Percentiles rank a stretch among this genome's conserved stretches.
phyloP scores from a whole-genome alignment of 2,888 invertebrate species.

The Stenurella melanura region DNA sequence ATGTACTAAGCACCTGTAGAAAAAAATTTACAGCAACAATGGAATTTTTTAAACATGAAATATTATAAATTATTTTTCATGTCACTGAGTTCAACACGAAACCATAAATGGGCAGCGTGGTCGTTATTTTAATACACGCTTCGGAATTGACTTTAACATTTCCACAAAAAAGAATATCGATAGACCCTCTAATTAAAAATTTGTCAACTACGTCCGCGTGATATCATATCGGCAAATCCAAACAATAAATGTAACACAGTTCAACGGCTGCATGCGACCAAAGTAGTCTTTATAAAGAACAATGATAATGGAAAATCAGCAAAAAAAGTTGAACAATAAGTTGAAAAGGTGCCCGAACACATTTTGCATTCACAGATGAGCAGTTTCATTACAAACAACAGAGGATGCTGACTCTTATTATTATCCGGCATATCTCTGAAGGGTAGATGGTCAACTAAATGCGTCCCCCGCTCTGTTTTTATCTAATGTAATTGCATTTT shows the following conservation, averaged over 20 bases:
- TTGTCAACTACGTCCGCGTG: not conserved
- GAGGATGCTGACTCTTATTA: slow-evolving; percentile 13
- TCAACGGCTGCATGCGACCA: not conserved
- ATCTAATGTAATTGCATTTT: slow-evolving; percentile 60
- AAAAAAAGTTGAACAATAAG: slow-evolving; percentile 21
- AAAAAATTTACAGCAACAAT: too few relatives aligned
- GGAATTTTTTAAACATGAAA: too few relatives aligned
- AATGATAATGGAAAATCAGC: slow-evolving; percentile 25
- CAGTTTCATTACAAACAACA: slow-evolving; percentile 37
- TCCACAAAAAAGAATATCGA: not conserved
- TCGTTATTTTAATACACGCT: too few relatives aligned
- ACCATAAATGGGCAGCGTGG: too few relatives aligned
- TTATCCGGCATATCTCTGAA: slow-evolving; percentile 22
- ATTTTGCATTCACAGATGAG: slow-evolving; percentile 43
- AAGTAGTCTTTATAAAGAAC: slow-evolving; percentile 3
- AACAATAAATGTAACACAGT: not conserved
- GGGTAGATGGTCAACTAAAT: slow-evolving; percentile 37
- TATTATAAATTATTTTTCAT: too few relatives aligned
- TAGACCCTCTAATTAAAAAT: not conserved
- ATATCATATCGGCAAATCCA: not conserved
- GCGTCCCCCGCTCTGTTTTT: slow-evolving; percentile 51
- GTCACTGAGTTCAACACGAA: too few relatives aligned
- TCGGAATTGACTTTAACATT: too few relatives aligned
- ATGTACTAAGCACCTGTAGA: too few relatives aligned
- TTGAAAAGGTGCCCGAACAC: slow-evolving; percentile 29